These are phyloP conservation scores for Achlya flavicornis DNA, from an alignment of 2,888 invertebrate species.

Conservation along the genomic window DNA sequence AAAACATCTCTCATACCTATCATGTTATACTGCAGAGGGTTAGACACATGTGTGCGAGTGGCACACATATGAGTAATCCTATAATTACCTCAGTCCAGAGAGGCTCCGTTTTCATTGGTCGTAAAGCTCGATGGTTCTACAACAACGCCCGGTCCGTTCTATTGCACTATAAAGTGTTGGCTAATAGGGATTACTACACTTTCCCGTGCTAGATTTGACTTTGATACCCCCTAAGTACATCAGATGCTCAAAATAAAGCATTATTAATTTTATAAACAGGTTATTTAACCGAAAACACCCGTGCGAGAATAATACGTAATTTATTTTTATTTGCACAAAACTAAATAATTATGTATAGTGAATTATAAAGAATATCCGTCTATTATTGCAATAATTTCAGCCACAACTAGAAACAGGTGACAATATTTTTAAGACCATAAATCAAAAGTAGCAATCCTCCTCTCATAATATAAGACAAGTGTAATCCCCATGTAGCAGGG, in stretches of 20 bases:
- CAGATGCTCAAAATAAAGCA: constrained; percentile 37
- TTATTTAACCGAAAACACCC: background rate
- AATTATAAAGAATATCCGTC: no score
- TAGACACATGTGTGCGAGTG: constrained; percentile 27
- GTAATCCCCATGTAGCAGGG: constrained; percentile 53
- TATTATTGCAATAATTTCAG: background rate
- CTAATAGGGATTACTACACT: constrained; percentile 78
- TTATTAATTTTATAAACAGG: constrained; percentile 11
- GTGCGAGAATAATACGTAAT: background rate
- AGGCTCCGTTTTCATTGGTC: constrained; percentile 75
- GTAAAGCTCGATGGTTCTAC: constrained; percentile 75
- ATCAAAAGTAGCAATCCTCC: constrained; percentile 10
- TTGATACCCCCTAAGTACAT: constrained; percentile 46
- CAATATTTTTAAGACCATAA: constrained; percentile 18
- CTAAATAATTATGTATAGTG: background rate
- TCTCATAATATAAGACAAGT: constrained; percentile 31
- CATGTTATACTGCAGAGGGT: background rate
- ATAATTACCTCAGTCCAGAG: constrained; percentile 71
- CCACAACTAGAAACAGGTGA: background rate
- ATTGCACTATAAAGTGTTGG: constrained; percentile 74
- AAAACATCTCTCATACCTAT: background rate
- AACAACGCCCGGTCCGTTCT: constrained; percentile 63
- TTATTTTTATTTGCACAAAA: background rate
- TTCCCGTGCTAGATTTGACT: constrained; percentile 63
- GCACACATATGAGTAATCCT: constrained; percentile 70